Base-by-base conservation (phyloP, 2,888 invertebrate genomes). In the Acronicta leporina region DNA sequence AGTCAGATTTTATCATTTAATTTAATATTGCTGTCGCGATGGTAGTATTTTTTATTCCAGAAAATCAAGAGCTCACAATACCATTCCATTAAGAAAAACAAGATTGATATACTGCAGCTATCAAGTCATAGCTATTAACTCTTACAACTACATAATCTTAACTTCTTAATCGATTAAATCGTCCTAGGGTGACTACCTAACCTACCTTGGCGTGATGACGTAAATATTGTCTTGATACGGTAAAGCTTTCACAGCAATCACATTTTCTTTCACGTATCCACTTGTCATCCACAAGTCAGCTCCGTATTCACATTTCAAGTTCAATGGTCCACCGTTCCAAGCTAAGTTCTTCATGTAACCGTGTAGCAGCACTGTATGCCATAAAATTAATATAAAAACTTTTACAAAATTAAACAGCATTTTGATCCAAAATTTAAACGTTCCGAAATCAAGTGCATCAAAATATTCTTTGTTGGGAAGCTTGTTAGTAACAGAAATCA, bases 161-260 rank as follows among this genome's bases (percentile, higher is more conserved):
- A n/a, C n/a, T n/a, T n/a, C n/a, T n/a, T n/a, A n/a, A n/a, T n/a
- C n/a, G n/a, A n/a, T n/a, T n/a, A n/a, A n/a, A n/a, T n/a, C n/a
- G n/a, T n/a, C n/a, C n/a, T n/a, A n/a, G n/a, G n/a, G n/a, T n/a
- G n/a, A 20, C 20, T 20, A 20, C 20, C 5, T 27, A 20, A 25
- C 40, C 11, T 49, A 92, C 84, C 96, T 95, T 3, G 96, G 96
- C 58, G 96, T 88, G 2, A 96, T 95, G 4, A 96, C 74, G 77
- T 95, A 95, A 10, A 95, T 92, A 35, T 95, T 92, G 54, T 96
- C 95, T 70, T 92, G 92, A 85, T 89, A 93, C 43, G 95, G 90
- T 62, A 96, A 94, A 5, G 93, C 92, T 70, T 96, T 95, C 13
- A 96, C 96, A 2, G 95, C 95, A 43, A 96, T 95, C 9, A 95